phyloP scores from a whole-genome alignment of 2,797 vertebrate species.

The Apogon talboti region DNA sequence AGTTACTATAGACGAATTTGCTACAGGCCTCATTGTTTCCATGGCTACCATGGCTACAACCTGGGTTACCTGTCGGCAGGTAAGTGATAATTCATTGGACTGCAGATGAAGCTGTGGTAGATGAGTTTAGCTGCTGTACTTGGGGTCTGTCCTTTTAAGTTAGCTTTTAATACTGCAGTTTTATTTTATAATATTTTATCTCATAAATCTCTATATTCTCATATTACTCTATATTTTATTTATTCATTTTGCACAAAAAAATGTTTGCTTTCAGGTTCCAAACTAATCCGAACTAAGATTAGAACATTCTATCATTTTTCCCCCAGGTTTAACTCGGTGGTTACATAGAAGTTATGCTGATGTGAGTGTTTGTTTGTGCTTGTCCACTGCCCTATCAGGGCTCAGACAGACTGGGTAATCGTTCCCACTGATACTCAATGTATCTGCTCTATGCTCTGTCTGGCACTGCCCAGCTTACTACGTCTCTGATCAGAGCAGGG shows the following conservation, averaged over 20 bases:
- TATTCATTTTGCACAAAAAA: background rate
- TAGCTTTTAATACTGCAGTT: background rate
- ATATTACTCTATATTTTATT: too few relatives aligned
- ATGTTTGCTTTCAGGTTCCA: too few relatives aligned
- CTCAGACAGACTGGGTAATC: constrained; percentile 39
- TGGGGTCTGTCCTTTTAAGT: background rate
- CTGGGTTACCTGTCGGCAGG: constrained; percentile 78
- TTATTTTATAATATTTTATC: background rate
- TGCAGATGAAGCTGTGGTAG: constrained; percentile 5
- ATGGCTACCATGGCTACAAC: constrained; percentile 77
- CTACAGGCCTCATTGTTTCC: constrained; percentile 85
- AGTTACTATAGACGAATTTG: constrained; percentile 87
- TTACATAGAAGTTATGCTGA: too few relatives aligned
- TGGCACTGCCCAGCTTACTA: constrained; percentile 34
- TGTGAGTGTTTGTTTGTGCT: constrained; percentile 7
- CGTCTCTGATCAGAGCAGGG: constrained; percentile 36
- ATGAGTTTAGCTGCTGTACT: background rate
- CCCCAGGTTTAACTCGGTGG: background rate
- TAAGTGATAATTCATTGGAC: constrained; percentile 67
- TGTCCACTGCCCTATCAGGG: background rate
- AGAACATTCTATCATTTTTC: background rate
- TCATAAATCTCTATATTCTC: too few relatives aligned
- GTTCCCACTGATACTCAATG: constrained; percentile 28
- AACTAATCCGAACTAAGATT: background rate
- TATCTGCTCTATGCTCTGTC: constrained; percentile 34